Conservation (phyloP, 2,797 vertebrate genomes). For the Cossypha polioptera region DNA sequence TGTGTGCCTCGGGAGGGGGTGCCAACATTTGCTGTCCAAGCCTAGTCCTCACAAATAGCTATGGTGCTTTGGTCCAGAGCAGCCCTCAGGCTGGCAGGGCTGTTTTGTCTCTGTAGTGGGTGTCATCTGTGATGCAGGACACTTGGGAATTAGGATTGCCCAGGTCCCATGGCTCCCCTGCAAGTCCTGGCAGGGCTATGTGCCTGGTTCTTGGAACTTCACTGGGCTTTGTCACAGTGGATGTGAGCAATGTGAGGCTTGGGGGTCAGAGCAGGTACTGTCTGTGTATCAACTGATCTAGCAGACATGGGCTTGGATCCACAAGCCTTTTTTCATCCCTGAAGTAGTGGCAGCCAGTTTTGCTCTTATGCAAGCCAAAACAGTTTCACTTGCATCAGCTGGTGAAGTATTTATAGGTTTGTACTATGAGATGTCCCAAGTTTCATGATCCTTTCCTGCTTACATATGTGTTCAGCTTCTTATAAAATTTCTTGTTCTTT, state of each 20-base stretch:
- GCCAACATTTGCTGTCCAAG: accelerated
- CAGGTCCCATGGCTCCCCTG: background rate
- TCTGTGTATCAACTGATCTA: background rate
- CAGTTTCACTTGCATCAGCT: background rate
- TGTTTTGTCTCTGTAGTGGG: background rate
- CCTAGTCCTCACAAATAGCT: background rate
- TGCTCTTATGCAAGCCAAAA: background rate
- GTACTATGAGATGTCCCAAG: background rate
- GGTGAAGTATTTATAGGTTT: background rate
- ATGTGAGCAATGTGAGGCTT: background rate
- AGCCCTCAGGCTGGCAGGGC: background rate
- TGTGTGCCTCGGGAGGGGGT: background rate
- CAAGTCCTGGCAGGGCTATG: accelerated
- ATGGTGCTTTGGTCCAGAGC: accelerated
- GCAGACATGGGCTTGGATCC: accelerated
- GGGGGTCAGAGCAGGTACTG: background rate
- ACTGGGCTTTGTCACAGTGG: background rate
- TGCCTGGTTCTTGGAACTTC: background rate
- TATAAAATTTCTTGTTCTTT: background rate
- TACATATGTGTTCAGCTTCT: background rate
- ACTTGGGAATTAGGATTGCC: accelerated
- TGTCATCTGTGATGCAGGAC: background rate
- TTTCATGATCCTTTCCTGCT: background rate
- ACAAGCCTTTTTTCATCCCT: background rate
- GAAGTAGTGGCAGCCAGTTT: background rate